Evolutionary conservation across 1,140 invertebrate species (phyloP), one percentile per base, ranked within the genome.

Genomic region (Halyomorpha halys): DNA sequence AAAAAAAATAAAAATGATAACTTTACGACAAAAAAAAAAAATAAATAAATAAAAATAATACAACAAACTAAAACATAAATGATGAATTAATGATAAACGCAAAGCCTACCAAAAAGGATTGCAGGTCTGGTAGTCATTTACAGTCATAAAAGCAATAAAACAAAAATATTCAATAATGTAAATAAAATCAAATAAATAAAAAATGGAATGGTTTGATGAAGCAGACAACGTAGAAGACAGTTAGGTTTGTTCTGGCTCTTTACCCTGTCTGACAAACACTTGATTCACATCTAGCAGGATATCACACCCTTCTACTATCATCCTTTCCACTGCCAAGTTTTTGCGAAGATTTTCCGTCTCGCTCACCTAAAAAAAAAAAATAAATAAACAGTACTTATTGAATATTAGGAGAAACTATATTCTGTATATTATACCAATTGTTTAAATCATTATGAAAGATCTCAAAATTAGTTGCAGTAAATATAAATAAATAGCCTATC

Each of bases 231-330:
- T 51, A 51, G 63, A 45, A 59, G 49, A 44, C 23, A 64, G 34
- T 56, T 56, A 59, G 18, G 23, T 59, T n/a, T n/a, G 30, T 56
- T 44, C 4, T 34, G 44, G 16, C 15, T 51, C 68, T 74, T 77
- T 74, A 85, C 86, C 88, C 82, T 91, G 88, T 68, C 88, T 78
- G 19, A 91, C 87, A 75, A 90, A 91, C 16, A 93, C 89, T 80
- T 97, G 92, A 77, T 94, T 95, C 16, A 94, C 91, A 72, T 97
- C 92, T 30, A 97, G 77, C 51, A 96, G 78, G 70, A 96, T 94
- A 74, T 96, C 92, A 77, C 92, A 97, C 4, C 92, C 92, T 75
- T 95, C 92, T 0, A 94, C 86, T 59, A 97, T 96, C 90, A 96
- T 95, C 63, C 93, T 78, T 76, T 97, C 92, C 18, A 95, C 90